Base-by-base conservation (phyloP, 1,140 invertebrate genomes). In the Colletes latitarsis region DNA sequence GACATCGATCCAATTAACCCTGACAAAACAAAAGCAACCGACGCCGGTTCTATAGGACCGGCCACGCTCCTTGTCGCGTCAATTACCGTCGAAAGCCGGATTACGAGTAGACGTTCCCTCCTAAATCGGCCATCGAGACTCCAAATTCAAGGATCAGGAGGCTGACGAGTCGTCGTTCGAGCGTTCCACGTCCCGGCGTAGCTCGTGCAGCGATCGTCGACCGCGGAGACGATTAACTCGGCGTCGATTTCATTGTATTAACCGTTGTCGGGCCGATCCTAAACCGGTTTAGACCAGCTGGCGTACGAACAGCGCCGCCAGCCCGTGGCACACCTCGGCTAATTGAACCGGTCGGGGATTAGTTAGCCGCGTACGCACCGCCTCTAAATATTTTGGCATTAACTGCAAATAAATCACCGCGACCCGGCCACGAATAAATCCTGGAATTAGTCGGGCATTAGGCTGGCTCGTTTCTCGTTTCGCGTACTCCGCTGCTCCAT, bases 351-450 rank as follows among this genome's bases (percentile, higher is more conserved):
- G 88, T 89, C 86, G 72, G 73, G 78, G 79, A 88, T 89, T 89
- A 89, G 86, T 82, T 84, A 80, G 78, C 75, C 6, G 76, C 62
- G 78, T 85, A 82, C 72, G 74, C 73, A 71, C 78, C 78, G 81
- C 83, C 87, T 85, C 86, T 83, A 90, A 90, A 90, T 90, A 90
- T 90, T 90, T 89, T 89, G 87, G 85, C 87, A 86, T 88, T 82
- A 88, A 86, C 79, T 73, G 55, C 77, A 80, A 88, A 88, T 89
- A 84, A 88, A 88, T 88, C 82, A 88, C 68, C 66, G 58, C 12
- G 19, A 14, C 73, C 46, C 52, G 76, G 17, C 8, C 41, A 52
- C 39, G 60, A 83, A 87, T 87, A 87, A 86, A 86, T 83, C 69
- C 19, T 81, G 72, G 81, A 83, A 83, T 83, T 86, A 87, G 81